These are phyloP conservation scores for Brachirus orientalis DNA, from an alignment of 2,113 vertebrate species.

Conservation along the genomic window DNA sequence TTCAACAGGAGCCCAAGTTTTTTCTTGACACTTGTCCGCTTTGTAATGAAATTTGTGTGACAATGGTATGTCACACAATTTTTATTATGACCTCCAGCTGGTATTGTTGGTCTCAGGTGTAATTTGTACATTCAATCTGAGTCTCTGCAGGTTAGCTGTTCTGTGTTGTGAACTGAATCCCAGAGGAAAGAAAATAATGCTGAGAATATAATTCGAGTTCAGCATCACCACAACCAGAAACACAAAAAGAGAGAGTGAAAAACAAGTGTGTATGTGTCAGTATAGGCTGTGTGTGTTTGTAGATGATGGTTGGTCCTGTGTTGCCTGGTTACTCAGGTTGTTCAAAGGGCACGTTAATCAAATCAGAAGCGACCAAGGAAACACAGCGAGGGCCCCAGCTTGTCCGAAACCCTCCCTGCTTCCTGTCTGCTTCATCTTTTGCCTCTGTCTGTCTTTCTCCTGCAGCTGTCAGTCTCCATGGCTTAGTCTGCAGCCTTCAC, in stretches of 20 bases:
- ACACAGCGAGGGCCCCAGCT: conserved; percentile 1
- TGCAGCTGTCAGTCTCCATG: conserved; percentile 9
- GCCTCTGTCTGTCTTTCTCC: neutral
- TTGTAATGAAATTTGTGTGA: too few relatives aligned
- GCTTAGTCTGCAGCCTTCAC: neutral
- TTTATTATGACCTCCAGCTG: too few relatives aligned
- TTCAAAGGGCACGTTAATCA: conserved; percentile 64
- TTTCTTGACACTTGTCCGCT: too few relatives aligned
- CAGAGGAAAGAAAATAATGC: too few relatives aligned
- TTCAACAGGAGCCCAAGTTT: too few relatives aligned
- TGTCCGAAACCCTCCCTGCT: neutral
- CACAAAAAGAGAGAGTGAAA: neutral
- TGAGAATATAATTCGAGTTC: too few relatives aligned
- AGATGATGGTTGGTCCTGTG: conserved; percentile 21
- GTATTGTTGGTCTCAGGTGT: too few relatives aligned
- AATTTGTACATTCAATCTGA: too few relatives aligned
- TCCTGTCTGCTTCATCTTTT: neutral
- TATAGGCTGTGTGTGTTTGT: neutral
- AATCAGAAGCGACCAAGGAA: conserved; percentile 56
- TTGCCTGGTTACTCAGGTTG: conserved; percentile 73
- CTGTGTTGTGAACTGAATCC: too few relatives aligned
- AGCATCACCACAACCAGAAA: too few relatives aligned
- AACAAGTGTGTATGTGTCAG: neutral
- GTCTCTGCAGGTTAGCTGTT: too few relatives aligned
- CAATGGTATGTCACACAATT: too few relatives aligned